Percentiles rank a stretch among this genome's conserved stretches.
These are phyloP conservation scores for Ennomos erosarius DNA, from an alignment of 2,888 invertebrate genomes.

Conservation along the genomic window DNA sequence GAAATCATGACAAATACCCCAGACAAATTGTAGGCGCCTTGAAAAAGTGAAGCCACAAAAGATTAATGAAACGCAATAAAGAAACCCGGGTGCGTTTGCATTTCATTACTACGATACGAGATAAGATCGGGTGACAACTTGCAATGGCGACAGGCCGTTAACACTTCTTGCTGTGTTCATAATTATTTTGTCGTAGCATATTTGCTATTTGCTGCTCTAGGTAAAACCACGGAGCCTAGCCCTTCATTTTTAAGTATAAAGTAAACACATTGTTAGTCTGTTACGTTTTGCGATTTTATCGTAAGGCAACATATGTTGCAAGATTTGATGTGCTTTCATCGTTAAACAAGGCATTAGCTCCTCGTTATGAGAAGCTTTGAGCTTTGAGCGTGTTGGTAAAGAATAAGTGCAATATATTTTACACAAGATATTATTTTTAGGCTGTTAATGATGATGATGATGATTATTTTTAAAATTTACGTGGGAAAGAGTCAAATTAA, in stretches of 20 bases:
- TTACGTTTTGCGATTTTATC: background rate
- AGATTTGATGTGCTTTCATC: background rate
- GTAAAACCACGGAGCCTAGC: too few relatives aligned
- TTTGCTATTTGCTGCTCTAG: too few relatives aligned
- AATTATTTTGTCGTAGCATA: constrained; percentile 5
- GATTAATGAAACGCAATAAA: constrained; percentile 71
- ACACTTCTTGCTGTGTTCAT: constrained; percentile 14
- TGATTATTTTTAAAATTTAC: too few relatives aligned
- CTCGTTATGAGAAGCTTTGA: constrained; percentile 4
- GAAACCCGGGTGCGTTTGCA: constrained; percentile 67
- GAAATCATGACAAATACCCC: constrained; percentile 68
- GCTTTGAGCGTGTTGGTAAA: too few relatives aligned
- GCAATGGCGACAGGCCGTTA: constrained; percentile 25
- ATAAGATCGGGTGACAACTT: constrained; percentile 33
- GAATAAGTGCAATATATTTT: too few relatives aligned
- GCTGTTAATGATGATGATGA: too few relatives aligned
- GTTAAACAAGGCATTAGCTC: constrained; percentile 4
- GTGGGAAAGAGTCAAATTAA: too few relatives aligned
- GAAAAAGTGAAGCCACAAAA: constrained; percentile 72
- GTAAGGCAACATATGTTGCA: too few relatives aligned
- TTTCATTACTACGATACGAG: constrained; percentile 62
- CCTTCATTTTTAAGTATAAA: too few relatives aligned
- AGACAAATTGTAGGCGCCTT: constrained; percentile 68
- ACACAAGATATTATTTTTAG: too few relatives aligned
- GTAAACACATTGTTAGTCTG: too few relatives aligned